phyloP scores from a whole-genome alignment of 2,888 invertebrate species.

The Perithous albicinctus region DNA sequence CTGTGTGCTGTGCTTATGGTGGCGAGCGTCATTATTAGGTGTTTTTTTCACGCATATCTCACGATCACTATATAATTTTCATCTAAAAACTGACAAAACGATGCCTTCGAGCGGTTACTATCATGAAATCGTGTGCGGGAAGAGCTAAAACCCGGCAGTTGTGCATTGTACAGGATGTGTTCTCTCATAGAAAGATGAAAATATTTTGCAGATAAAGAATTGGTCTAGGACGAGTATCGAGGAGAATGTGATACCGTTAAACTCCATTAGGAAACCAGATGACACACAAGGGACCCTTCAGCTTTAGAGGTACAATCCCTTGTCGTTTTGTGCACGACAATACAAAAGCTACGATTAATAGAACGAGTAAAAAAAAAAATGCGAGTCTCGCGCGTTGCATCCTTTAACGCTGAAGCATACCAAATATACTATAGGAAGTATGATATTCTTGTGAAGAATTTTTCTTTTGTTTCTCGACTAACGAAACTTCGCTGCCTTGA shows the following conservation, averaged over 20 bases:
- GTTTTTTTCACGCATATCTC: conserved; percentile 57
- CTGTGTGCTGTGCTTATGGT: conserved; percentile 64
- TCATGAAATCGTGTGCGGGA: neutral
- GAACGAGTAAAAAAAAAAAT: conserved; percentile 35
- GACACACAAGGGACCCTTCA: conserved; percentile 77
- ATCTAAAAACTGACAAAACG: conserved; percentile 17
- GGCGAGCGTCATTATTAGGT: conserved; percentile 62
- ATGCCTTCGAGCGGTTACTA: neutral
- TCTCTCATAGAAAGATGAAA: conserved; percentile 57
- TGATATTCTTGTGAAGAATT: conserved; percentile 1
- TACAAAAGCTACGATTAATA: conserved; percentile 33
- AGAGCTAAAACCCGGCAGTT: neutral
- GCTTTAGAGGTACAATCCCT: conserved; percentile 78
- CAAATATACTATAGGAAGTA: conserved; percentile 38
- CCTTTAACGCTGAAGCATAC: conserved; percentile 46
- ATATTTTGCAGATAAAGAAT: conserved; percentile 79
- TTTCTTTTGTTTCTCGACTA: conserved; percentile 32
- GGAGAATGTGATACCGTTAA: conserved; percentile 81
- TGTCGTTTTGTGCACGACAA: conserved; percentile 61
- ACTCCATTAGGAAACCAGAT: conserved; percentile 78
- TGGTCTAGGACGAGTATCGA: conserved; percentile 80
- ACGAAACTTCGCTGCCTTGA: conserved; percentile 45
- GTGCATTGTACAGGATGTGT: conserved; percentile 14
- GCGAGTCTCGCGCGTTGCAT: conserved; percentile 29
- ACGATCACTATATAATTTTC: conserved; percentile 39